Evolutionary conservation across 2,797 vertebrate species (phyloP), one percentile per base, ranked within the genome.

Genomic region (Chromis chromis): DNA sequence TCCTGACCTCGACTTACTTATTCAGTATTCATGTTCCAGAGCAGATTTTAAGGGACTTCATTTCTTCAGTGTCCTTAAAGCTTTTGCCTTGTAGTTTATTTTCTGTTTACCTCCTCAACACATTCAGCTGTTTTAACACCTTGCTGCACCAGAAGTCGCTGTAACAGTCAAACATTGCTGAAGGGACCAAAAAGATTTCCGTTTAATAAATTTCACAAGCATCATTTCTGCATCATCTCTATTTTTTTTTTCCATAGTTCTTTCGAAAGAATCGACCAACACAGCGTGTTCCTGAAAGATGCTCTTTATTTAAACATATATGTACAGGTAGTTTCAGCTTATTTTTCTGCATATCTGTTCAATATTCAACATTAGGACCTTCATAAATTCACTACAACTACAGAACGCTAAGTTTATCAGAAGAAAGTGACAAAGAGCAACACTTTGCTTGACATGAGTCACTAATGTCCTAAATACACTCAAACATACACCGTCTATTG

Each of bases 191-290:
- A 95, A 82, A 92, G 79, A 94, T 95, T 96, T 95, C 70, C 81
- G 91, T 96, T 31, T 94, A 98, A 97, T 98, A 98, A 98, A 99
- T 90, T 93, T 97, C 95, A 96, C 96, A 96, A 97, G 97, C 96
- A 97, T 96, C 82, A 85, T 1, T 22, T 81, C 68, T 40, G 64
- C 60, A 57, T 89, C 0, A 1, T 71, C n/a, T 76, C 11, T 1
- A 11, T 0, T 40, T 0, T 60, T 50, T 62, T 55, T 73, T 3
- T 44, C 25, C 25, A 2, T 25, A 25, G 0, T 1, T 52, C 31
- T 6, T 53, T 56, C 74, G 1, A 31, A 36, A 21, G 9, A 49
- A 24, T 54, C 8, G 21, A 7, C 55, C 59, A 50, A 76, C n/a
- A 3, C 55, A 4, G 13, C 0, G 0, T 19, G 24, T 80, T 93